These are phyloP conservation scores for Dicranocentrus wangi DNA, from an alignment of 2,888 invertebrate genomes.

Conservation along the genomic window DNA sequence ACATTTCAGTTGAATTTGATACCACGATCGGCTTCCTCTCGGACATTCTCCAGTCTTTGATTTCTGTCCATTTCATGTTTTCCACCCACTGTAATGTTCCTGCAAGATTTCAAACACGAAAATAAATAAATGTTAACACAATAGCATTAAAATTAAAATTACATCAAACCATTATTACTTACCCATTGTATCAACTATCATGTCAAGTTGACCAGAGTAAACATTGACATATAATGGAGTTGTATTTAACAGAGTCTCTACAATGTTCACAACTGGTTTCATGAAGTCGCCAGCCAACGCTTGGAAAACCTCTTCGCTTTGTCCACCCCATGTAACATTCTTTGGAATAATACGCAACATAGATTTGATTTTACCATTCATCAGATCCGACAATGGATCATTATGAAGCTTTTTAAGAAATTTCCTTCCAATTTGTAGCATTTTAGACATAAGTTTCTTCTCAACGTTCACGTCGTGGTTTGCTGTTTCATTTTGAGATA, in stretches of 20 bases:
- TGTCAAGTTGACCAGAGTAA: constrained; percentile 87
- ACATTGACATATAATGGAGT: constrained; percentile 82
- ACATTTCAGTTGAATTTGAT: constrained; percentile 82
- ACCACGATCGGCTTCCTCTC: constrained; percentile 77
- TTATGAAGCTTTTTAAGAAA: constrained; percentile 63
- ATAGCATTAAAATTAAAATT: background rate
- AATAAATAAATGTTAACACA: background rate
- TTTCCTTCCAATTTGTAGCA: constrained; percentile 52
- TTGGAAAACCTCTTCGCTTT: constrained; percentile 79
- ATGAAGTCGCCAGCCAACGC: constrained; percentile 82
- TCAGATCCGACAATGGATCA: constrained; percentile 76
- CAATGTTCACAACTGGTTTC: constrained; percentile 83
- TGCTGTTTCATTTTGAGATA: too few species aligned
- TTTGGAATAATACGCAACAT: constrained; percentile 80
- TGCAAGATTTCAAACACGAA: too few species aligned
- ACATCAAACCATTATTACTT: constrained; percentile 71
- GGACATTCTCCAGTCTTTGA: constrained; percentile 78
- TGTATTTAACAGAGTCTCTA: constrained; percentile 81
- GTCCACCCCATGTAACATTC: constrained; percentile 81
- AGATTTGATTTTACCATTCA: constrained; percentile 83
- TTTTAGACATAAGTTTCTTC: constrained; percentile 22
- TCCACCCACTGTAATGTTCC: constrained; percentile 86
- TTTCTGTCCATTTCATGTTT: constrained; percentile 80
- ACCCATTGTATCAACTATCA: constrained; percentile 89
- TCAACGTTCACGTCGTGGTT: constrained; percentile 20